Evolutionary conservation across 1,140 invertebrate species (phyloP).

Genomic region (Bombus consobrinus): DNA sequence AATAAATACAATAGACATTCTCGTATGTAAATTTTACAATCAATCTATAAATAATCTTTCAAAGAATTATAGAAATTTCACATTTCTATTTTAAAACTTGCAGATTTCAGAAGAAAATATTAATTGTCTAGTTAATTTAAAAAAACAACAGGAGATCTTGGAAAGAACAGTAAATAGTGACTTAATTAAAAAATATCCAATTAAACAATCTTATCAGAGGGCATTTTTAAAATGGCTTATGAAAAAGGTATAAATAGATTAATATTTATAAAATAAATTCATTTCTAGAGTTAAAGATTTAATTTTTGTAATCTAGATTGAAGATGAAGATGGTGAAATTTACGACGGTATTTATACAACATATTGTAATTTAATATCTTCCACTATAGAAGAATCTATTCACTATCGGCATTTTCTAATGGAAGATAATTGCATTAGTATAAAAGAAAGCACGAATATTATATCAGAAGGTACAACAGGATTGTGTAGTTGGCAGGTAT

Average conservation of each 20-base stretch:
- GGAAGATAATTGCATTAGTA: slow-evolving; percentile 74
- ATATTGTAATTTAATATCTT: slow-evolving; percentile 78
- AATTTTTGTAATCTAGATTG: slow-evolving; percentile 70
- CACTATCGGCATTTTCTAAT: slow-evolving; percentile 83
- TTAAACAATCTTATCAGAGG: slow-evolving; percentile 81
- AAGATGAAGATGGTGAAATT: slow-evolving; percentile 75
- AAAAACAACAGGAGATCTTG: slow-evolving; percentile 77
- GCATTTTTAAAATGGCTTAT: slow-evolving; percentile 82
- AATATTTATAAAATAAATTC: slow-evolving; percentile 4
- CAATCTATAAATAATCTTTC: neutral
- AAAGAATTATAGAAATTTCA: neutral
- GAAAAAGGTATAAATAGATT: slow-evolving; percentile 64
- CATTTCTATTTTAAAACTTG: neutral
- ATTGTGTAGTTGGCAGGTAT: slow-evolving; percentile 84
- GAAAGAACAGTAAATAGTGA: slow-evolving; percentile 78
- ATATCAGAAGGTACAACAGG: slow-evolving; percentile 85
- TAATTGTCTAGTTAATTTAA: slow-evolving; percentile 53
- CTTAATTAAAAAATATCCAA: slow-evolving; percentile 77
- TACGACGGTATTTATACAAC: slow-evolving; percentile 79
- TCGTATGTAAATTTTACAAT: slow-evolving; percentile 68
- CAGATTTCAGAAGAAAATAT: slow-evolving; percentile 1
- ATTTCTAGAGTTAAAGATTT: neutral
- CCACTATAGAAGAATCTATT: slow-evolving; percentile 56
- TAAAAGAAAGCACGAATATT: slow-evolving; percentile 83
- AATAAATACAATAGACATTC: slow-evolving; percentile 73